Evolutionary conservation across 2,888 invertebrate species (phyloP).

Genomic region (Pterostichus niger): DNA sequence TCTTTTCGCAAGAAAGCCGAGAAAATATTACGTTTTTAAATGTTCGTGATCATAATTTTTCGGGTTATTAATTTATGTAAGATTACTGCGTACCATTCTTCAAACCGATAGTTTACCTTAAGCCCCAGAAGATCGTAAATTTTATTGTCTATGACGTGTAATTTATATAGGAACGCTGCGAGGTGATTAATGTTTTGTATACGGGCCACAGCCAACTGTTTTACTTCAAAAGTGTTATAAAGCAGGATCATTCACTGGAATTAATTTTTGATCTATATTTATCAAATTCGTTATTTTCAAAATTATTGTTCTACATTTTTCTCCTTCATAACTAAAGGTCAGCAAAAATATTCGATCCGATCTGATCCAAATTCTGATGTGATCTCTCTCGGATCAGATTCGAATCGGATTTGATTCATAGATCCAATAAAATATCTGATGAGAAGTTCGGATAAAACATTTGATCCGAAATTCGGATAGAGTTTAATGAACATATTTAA

Average conservation of each 20-base stretch:
- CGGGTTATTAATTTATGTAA: constrained; percentile 62
- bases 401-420: too few species aligned
- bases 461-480: too few species aligned
- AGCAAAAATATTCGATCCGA: too few species aligned
- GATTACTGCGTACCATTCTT: constrained; percentile 55
- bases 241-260: neutral
- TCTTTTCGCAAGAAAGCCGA: constrained; percentile 23
- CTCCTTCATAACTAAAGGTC: too few species aligned
- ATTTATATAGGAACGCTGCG: constrained; percentile 57
- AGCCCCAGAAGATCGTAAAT: constrained; percentile 64
- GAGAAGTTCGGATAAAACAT: too few species aligned
- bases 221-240: constrained; percentile 18
- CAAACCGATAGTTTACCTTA: constrained; percentile 63
- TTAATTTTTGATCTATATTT: neutral
- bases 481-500: too few species aligned
- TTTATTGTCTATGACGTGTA: constrained; percentile 62
- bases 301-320: too few species aligned
- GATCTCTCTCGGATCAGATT: too few species aligned
- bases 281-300: too few species aligned
- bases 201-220: constrained; percentile 1
- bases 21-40: constrained; percentile 53
- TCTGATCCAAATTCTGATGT: too few species aligned
- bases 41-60: constrained; percentile 55
- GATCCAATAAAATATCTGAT: too few species aligned
- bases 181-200: constrained; percentile 64